Evolutionary conservation across 1,140 invertebrate genomes (phyloP).

Genomic region (Polypedilum vanderplanki): DNA sequence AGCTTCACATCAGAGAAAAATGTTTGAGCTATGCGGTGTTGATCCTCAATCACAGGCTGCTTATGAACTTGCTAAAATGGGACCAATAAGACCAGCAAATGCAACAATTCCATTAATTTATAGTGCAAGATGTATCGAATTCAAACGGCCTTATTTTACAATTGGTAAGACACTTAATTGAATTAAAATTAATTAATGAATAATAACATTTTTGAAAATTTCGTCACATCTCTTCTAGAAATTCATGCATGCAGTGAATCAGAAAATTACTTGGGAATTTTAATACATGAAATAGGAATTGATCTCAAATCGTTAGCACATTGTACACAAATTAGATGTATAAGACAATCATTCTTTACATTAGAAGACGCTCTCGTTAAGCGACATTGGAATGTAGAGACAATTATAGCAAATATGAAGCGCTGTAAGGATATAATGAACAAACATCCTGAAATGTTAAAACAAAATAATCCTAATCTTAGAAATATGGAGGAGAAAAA

Average conservation of each 20-base stretch:
- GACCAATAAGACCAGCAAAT: constrained; percentile 64
- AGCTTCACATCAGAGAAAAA: constrained; percentile 70
- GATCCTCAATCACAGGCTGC: constrained; percentile 77
- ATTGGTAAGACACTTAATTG: constrained; percentile 55
- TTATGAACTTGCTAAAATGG: constrained; percentile 77
- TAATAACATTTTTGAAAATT: constrained; percentile 23
- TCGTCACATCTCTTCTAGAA: constrained; percentile 54
- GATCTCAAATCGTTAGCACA: constrained; percentile 70
- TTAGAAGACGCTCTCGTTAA: constrained; percentile 65
- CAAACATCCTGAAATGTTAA: constrained; percentile 47
- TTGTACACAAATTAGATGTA: constrained; percentile 69
- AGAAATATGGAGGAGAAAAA: neutral
- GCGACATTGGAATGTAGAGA: constrained; percentile 72
- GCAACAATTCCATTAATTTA: constrained; percentile 72
- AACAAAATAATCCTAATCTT: constrained; percentile 34
- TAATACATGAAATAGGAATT: constrained; percentile 75
- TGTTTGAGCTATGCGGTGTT: constrained; percentile 71
- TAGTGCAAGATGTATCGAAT: constrained; percentile 76
- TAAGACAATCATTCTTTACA: constrained; percentile 76
- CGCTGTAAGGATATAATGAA: constrained; percentile 48
- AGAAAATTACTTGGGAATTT: constrained; percentile 60
- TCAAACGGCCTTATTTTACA: constrained; percentile 75
- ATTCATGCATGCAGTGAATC: constrained; percentile 78
- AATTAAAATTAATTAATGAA: neutral
- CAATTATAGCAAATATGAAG: constrained; percentile 67